phyloP scores from a whole-genome alignment of 2,888 invertebrate genomes.

The Ichneumoninae sp. region DNA sequence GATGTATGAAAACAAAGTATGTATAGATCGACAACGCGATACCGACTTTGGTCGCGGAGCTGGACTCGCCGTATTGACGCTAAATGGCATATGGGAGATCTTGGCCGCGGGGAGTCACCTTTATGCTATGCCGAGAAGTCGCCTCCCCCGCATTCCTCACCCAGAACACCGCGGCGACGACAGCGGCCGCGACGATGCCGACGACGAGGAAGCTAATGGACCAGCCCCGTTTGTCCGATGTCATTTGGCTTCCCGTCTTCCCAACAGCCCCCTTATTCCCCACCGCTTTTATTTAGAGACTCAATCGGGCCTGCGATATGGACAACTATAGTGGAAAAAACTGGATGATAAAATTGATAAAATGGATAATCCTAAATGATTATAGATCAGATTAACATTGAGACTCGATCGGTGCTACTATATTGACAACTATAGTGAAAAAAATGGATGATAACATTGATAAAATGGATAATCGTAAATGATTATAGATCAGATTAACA shows the following conservation, averaged over 20 bases:
- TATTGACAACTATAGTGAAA: too few relatives aligned
- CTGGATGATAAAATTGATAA: too few relatives aligned
- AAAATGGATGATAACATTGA: too few relatives aligned
- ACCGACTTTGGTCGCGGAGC: slow-evolving; percentile 30
- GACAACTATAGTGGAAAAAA: too few relatives aligned
- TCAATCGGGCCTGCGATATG: too few relatives aligned
- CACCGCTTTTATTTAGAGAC: background rate
- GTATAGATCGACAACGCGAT: slow-evolving; percentile 4
- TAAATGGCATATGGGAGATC: slow-evolving; percentile 79
- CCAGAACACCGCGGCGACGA: slow-evolving; percentile 58
- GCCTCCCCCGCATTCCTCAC: slow-evolving; percentile 78
- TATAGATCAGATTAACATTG: too few relatives aligned
- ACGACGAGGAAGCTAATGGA: slow-evolving; percentile 26
- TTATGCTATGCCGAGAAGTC: slow-evolving; percentile 77
- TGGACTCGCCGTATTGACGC: slow-evolving; percentile 69
- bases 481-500: too few relatives aligned
- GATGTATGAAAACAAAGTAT: background rate
- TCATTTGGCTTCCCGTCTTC: slow-evolving; percentile 14
- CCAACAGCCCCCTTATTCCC: background rate
- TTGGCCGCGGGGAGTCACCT: slow-evolving; percentile 79
- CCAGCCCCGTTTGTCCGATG: background rate
- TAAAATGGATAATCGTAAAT: too few relatives aligned
- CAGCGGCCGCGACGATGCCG: slow-evolving; percentile 31
- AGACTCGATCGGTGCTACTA: too few relatives aligned
- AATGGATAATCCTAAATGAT: too few relatives aligned